Conservation (phyloP, 1,140 invertebrate species). For the Aculops lycopersici region DNA sequence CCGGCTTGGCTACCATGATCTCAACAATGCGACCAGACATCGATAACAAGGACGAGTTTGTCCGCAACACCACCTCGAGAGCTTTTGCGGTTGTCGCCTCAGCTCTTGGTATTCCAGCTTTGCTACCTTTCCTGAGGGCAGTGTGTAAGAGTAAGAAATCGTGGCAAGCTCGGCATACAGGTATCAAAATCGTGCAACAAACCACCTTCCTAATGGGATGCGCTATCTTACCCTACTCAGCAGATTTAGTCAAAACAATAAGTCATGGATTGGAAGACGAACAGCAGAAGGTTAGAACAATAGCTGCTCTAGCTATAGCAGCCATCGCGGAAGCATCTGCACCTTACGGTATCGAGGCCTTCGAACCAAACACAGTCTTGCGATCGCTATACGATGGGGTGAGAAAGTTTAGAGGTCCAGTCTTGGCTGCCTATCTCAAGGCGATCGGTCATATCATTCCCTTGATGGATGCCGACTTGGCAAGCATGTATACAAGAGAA, state of each 20-base stretch:
- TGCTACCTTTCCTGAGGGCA: constrained; percentile 90
- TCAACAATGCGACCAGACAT: constrained; percentile 99
- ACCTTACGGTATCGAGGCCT: constrained; percentile 96
- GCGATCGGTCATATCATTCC: constrained; percentile 98
- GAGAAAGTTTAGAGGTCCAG: constrained; percentile 16
- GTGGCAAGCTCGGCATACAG: constrained; percentile 96
- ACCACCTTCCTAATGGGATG: constrained; percentile 99
- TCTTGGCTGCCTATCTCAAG: constrained; percentile 90
- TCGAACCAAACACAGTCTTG: constrained; percentile 89
- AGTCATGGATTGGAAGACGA: constrained; percentile 57
- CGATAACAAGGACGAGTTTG: constrained; percentile 98
- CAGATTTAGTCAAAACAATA: constrained; percentile 93
- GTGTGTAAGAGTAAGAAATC: constrained; percentile 97
- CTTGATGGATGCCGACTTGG: constrained; percentile 97
- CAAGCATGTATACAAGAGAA: constrained; percentile 96
- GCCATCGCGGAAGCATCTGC: constrained; percentile 89
- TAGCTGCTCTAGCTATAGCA: constrained; percentile 89
- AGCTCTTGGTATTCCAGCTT: constrained; percentile 80
- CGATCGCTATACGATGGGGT: constrained; percentile 83
- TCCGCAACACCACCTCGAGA: constrained; percentile 87
- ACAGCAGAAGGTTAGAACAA: constrained; percentile 53
- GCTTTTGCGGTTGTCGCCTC: constrained; percentile 98
- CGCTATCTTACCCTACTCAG: constrained; percentile 89
- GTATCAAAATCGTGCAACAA: constrained; percentile 98
- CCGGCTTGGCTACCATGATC: constrained; percentile 98